These are phyloP conservation scores for Odontocolon sp. DNA, from an alignment of 2,888 invertebrate species.

Conservation along the genomic window DNA sequence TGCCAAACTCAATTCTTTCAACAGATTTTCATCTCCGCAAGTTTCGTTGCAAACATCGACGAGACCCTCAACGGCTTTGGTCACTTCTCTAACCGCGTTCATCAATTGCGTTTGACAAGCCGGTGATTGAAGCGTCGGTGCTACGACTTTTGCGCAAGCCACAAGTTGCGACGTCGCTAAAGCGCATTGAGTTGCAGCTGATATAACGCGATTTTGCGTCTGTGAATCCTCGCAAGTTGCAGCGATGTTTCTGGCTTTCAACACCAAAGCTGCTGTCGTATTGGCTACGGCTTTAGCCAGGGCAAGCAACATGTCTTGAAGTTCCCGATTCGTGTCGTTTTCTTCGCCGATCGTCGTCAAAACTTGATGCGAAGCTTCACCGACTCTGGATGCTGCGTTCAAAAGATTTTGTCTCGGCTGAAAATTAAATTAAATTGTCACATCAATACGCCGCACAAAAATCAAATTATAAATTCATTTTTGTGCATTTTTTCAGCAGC, in stretches of 20 bases:
- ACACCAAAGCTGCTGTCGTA: slow-evolving; percentile 96
- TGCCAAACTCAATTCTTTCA: slow-evolving; percentile 90
- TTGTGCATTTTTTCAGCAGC: no score
- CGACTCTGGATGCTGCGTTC: slow-evolving; percentile 97
- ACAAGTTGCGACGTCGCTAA: slow-evolving; percentile 98
- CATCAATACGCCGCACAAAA: no score
- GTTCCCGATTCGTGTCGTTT: slow-evolving; percentile 90
- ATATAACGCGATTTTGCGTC: slow-evolving; percentile 94
- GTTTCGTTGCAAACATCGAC: slow-evolving; percentile 91
- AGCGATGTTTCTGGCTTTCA: slow-evolving; percentile 98
- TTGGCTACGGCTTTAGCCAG: slow-evolving; percentile 99
- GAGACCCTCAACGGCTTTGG: slow-evolving; percentile 94
- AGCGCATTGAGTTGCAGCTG: slow-evolving; percentile 98
- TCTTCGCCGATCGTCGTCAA: slow-evolving; percentile 96
- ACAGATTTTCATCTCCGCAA: slow-evolving; percentile 85
- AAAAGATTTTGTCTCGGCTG: slow-evolving; percentile 95
- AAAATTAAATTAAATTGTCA: slow-evolving; percentile 52
- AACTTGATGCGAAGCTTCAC: slow-evolving; percentile 97
- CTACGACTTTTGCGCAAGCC: slow-evolving; percentile 97
- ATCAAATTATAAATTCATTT: no score
- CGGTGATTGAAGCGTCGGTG: slow-evolving; percentile 90
- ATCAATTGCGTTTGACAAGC: slow-evolving; percentile 95
- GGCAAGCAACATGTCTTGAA: slow-evolving; percentile 94
- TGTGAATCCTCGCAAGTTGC: slow-evolving; percentile 91
- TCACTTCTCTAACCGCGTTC: slow-evolving; percentile 96